Base-by-base conservation (phyloP, 2,113 vertebrate genomes). In the Carassius gibelio region DNA sequence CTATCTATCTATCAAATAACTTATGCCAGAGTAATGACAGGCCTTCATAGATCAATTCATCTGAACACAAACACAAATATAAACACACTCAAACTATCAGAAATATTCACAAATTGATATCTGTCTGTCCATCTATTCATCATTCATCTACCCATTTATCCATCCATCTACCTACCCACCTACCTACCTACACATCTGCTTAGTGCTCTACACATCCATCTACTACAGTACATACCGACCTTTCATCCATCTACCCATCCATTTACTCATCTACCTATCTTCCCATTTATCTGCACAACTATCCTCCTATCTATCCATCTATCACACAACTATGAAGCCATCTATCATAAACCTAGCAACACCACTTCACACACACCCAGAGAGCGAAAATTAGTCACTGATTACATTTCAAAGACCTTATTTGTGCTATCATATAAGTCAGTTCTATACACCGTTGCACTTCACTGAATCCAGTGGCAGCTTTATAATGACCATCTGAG, bases 21-120 rank as follows among this genome's bases (percentile, higher is more conserved):
- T 98, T 84, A 98, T 93, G 0, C 97, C 97, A 3, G 96, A 98
- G 92, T 97, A 98, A 62, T 92, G 94, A 88, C 97, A 98, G 76
- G 94, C 93, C 0, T 95, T 98, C 89, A 97, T 95, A 34, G 95
- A 93, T 89, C 38, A 93, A 61, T 90, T 90, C 93, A 95, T 95
- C 93, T 94, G 88, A 52, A 84, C 42, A 81, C 66, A 38, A 83
- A 86, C 84, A 86, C 85, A 75, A 14, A 87, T 26, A 83, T 23
- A 86, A 38, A 85, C 68, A 85, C 42, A 69, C 8, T 64, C 2
- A 64, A 23, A 2, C 23, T 66, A 66, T 36, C 64, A 34, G 30
- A 66, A 66, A 66, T 68, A 68, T 34, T 15, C 64, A 66, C 26
- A 34, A 30, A 30, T 26, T 26, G 26, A 26, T 26, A 66, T 1